Base-by-base conservation (phyloP, 1,140 invertebrate species). In the Meloidogyne hapla region DNA sequence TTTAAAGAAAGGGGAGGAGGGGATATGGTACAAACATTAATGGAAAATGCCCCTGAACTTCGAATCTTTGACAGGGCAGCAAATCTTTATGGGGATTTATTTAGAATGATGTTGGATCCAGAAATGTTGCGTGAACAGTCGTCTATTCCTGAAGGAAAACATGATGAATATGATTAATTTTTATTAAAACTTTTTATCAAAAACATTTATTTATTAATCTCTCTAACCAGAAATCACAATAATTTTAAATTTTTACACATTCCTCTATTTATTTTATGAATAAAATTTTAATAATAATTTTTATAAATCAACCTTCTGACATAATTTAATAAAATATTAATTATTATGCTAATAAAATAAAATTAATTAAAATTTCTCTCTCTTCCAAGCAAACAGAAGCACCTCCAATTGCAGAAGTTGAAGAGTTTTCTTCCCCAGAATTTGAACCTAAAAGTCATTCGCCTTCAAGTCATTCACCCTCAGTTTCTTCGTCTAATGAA, bases 61-160 rank as follows among this genome's bases (percentile, higher is more conserved):
- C 23, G 56, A 61, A 73, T 73, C 21, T 26, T 73, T 3, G 70
- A 73, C 10, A 61, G 56, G 38, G 70, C 70, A 63, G 56, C 70
- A 21, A 61, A 73, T 33, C 8, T 73, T 13, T 73, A 73, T 64
- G 70, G 70, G n/a, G 56, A 73, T n/a, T 12, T 73, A 2, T 73
- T 73, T n/a, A 28, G 70, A 23, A 73, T 73, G 70, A 64, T 73
- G 56, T 23, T 73, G 21, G 70, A 73, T 73, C 70, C 70, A 18
- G 40, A 72, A 45, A 62, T 48, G 2, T 62, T 72, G n/a, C 48
- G 48, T n/a, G 48, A 56, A 56, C 48, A 56, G 48, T 56, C 48
- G 3, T 56, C 48, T 6, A 56, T 56, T 56, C 48, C 48, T 4
- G 48, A 56, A n/a, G 48, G 48, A n/a, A 56, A 56, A 56, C 48